These are phyloP conservation scores for Apodemia duryi DNA, from an alignment of 2,888 invertebrate genomes.

Conservation along the genomic window DNA sequence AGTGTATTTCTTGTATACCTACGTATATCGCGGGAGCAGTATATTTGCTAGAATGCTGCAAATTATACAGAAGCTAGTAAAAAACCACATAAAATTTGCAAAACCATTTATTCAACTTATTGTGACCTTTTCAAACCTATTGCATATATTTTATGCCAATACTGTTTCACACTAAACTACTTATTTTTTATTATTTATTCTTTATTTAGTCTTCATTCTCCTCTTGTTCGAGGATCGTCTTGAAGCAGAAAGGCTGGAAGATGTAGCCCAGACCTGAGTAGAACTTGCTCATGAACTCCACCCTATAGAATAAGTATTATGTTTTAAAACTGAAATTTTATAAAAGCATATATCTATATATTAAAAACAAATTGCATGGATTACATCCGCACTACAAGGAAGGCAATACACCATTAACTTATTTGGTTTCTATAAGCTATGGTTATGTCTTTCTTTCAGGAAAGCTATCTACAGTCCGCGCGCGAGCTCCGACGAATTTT, in stretches of 20 bases:
- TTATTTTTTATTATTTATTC: slow-evolving; percentile 21
- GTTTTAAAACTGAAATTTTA: no score
- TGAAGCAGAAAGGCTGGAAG: slow-evolving; percentile 93
- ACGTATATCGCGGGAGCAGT: no score
- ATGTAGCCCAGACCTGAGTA: slow-evolving; percentile 89
- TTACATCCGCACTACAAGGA: no score
- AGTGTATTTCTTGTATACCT: no score
- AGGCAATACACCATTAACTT: no score
- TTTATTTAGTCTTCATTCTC: slow-evolving; percentile 62
- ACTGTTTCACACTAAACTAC: slow-evolving; percentile 53
- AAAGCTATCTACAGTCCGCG: no score
- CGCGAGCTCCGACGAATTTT: no score
- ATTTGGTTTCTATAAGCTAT: no score
- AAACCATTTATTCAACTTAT: slow-evolving; percentile 53
- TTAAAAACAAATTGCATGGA: no score
- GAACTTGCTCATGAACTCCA: slow-evolving; percentile 98
- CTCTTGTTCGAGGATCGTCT: slow-evolving; percentile 82
- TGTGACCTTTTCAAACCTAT: slow-evolving; percentile 53
- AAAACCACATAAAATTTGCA: slow-evolving; percentile 53
- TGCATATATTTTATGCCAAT: slow-evolving; percentile 39
- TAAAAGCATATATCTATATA: no score
- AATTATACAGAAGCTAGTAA: slow-evolving; percentile 28
- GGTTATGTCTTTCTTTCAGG: no score
- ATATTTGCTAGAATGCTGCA: no score
- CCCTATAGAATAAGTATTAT: slow-evolving; percentile 75